Evolutionary conservation across 2,797 vertebrate genomes (phyloP).

Genomic region (Ambastaia sidthimunki): DNA sequence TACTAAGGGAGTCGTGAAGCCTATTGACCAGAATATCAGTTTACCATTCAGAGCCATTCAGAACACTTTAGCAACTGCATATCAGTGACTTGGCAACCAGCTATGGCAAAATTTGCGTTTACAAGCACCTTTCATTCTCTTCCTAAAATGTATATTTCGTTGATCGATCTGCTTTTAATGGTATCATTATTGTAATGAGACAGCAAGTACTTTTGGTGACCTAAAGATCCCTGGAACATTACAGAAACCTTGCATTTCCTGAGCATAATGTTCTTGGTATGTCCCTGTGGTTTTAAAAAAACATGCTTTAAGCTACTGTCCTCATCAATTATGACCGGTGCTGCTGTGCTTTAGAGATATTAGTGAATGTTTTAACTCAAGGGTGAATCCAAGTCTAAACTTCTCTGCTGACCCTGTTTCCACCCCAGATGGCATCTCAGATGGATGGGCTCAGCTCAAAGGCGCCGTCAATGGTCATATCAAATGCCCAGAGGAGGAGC

Average conservation of each 20-base stretch:
- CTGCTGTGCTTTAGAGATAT: not conserved
- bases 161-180: not conserved
- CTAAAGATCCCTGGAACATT: not conserved
- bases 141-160: not conserved
- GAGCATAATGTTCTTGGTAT: not conserved
- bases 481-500: slow-evolving; percentile 67
- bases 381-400: not conserved
- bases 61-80: not conserved
- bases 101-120: no score
- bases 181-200: not conserved
- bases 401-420: not conserved
- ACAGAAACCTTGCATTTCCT: not conserved
- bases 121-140: not conserved
- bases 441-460: slow-evolving; percentile 57
- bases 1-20: not conserved
- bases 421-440: slow-evolving; percentile 61
- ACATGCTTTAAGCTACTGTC: slow-evolving; percentile 28
- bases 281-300: not conserved
- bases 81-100: not conserved
- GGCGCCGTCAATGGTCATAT: slow-evolving; percentile 75
- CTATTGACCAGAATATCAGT: not conserved
- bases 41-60: not conserved
- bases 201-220: not conserved
- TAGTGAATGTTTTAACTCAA: not conserved
- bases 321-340: slow-evolving; percentile 13